Evolutionary conservation across 1,140 invertebrate species (phyloP).

Genomic region (Microplitis mediator): DNA sequence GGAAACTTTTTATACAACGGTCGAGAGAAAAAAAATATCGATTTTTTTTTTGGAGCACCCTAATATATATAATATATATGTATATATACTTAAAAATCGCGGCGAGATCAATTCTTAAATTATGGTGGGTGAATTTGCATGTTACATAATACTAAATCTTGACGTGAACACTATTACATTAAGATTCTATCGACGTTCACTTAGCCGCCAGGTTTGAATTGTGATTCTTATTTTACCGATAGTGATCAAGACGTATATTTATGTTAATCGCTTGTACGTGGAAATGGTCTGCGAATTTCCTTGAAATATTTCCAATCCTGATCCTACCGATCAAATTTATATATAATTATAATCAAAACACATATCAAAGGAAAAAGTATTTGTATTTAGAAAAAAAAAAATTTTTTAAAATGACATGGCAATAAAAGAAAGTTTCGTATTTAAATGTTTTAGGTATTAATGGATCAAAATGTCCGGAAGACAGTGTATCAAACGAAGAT

Average conservation of each 20-base stretch:
- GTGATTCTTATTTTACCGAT: constrained; percentile 29
- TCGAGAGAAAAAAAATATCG: background rate
- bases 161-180: constrained; percentile 16
- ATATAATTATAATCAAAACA: background rate
- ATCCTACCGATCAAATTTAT: background rate
- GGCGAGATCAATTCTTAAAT: constrained; percentile 2
- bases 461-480: constrained; percentile 47
- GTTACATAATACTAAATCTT: background rate
- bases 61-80: background rate
- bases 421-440: no score
- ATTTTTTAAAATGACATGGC: no score
- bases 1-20: no score
- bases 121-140: background rate
- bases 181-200: constrained; percentile 22
- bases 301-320: background rate
- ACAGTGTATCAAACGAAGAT: constrained; percentile 50
- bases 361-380: no score
- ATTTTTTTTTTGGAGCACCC: no score
- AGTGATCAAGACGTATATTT: constrained; percentile 25
- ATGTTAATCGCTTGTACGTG: constrained; percentile 8
- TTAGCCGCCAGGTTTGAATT: constrained; percentile 18
- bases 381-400: no score
- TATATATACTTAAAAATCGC: background rate
- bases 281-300: background rate
- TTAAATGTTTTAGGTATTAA: constrained; percentile 36